Percentiles rank a stretch among this genome's conserved stretches.
phyloP scores from a whole-genome alignment of 1,140 invertebrate species.

The Arion vulgaris region DNA sequence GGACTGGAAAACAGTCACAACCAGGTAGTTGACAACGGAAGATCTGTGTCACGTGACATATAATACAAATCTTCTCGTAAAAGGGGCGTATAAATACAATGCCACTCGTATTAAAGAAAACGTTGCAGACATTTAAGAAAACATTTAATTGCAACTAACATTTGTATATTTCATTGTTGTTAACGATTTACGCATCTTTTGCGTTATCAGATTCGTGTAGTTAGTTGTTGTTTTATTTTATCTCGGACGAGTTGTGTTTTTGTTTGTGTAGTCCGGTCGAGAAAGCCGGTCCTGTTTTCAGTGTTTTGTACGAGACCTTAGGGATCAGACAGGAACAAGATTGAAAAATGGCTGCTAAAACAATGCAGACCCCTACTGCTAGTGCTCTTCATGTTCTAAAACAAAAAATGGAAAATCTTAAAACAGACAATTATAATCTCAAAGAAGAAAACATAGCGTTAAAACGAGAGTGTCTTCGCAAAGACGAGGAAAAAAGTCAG shows the following conservation, averaged over 20 bases:
- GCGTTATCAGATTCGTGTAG: too few species aligned
- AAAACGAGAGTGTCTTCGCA: slow-evolving; percentile 2
- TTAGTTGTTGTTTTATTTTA: slow-evolving; percentile 9
- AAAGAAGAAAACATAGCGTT: slow-evolving; percentile 79
- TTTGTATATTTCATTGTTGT: too few species aligned
- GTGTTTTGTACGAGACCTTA: too few species aligned
- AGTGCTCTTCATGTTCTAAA: slow-evolving; percentile 81
- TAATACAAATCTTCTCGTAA: slow-evolving; percentile 29
- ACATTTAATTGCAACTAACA: too few species aligned
- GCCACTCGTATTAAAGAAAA: background rate
- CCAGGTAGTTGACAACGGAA: slow-evolving; percentile 41
- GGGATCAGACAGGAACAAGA: background rate
- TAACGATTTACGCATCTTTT: too few species aligned
- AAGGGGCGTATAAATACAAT: slow-evolving; percentile 27
- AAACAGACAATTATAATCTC: slow-evolving; percentile 97
- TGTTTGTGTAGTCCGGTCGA: slow-evolving; percentile 9
- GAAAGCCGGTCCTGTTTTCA: slow-evolving; percentile 17
- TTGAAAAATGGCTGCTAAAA: background rate
- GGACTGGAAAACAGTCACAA: slow-evolving; percentile 32
- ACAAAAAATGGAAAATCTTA: slow-evolving; percentile 99
- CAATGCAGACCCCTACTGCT: slow-evolving; percentile 35
- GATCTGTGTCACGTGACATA: slow-evolving; percentile 40
- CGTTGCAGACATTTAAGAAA: too few species aligned
- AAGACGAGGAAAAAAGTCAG: background rate
- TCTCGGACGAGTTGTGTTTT: background rate